These are phyloP conservation scores for Eurypyga helias DNA, from an alignment of 2,113 vertebrate genomes.

Conservation along the genomic window DNA sequence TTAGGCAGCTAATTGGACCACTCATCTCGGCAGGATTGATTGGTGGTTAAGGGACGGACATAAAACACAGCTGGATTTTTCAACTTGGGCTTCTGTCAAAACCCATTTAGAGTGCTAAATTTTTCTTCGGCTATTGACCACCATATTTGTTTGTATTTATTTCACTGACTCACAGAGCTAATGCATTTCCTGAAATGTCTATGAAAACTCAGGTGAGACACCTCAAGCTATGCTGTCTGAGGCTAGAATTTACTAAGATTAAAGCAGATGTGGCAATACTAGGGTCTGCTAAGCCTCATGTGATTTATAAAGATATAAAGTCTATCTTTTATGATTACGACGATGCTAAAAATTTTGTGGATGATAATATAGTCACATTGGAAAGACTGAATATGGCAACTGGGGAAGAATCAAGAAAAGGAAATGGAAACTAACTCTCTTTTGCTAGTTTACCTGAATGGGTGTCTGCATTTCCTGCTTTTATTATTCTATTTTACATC, in stretches of 20 bases:
- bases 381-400: conserved; percentile 37
- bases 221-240: background rate
- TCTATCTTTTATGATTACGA: conserved; percentile 70
- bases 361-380: conserved; percentile 54
- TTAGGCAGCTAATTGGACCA: background rate
- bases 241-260: conserved; percentile 52
- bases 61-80: conserved; percentile 8
- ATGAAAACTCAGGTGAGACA: conserved; percentile 4
- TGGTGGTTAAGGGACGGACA: background rate
- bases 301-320: conserved; percentile 76
- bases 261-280: conserved; percentile 53
- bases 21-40: background rate
- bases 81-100: background rate
- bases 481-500: background rate
- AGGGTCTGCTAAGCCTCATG: conserved; percentile 56
- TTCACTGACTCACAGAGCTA: conserved; percentile 5
- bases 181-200: conserved; percentile 6
- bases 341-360: conserved; percentile 72
- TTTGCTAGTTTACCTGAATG: background rate
- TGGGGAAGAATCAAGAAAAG: conserved; percentile 48
- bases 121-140: background rate
- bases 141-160: background rate
- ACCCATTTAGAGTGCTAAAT: background rate
- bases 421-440: conserved; percentile 22
- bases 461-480: background rate